Base-by-base conservation (phyloP, 1,140 invertebrate genomes). In the Eufriesea mexicana region DNA sequence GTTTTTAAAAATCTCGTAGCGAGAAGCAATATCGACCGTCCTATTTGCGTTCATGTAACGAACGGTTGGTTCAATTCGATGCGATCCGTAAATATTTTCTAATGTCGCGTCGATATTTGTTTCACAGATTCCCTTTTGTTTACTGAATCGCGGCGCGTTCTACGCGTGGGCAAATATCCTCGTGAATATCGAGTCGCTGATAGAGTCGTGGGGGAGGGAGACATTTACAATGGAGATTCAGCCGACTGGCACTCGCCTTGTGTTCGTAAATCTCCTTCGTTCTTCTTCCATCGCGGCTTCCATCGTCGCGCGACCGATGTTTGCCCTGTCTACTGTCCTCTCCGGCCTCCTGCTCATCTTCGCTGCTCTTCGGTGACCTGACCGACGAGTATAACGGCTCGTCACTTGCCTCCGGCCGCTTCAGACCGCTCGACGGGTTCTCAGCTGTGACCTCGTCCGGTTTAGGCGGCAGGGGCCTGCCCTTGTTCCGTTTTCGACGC, bases 361-460 rank as follows among this genome's bases (percentile, higher is more conserved):
- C 64, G 66, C 55, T 84, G 67, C 66, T 86, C n/a, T 81, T 91
- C 28, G 76, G 71, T 23, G 82, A 79, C 51, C 82, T 89, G 74
- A 92, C 91, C 80, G 92, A 93, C 23, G 91, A 91, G 45, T 94
- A 92, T 35, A 93, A 87, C 61, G 92, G 93, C 83, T 94, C 93
- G 51, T 91, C 89, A 57, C 81, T 81, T 18, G 71, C 68, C 10
- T 91, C 89, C 8, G 79, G 70, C 47, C 82, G 83, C 67, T 83
- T 79, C 74, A 62, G 72, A 78, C 79, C 83, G 45, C 55, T 64
- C 66, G 49, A 62, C 54, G 64, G 20, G n/a, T 81, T 84, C 47
- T 84, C 84, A 14, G 55, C 1, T 2, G 9, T 71, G 64, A 90
- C 75, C 79, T 93, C 91, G 79, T 91, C 91, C 62, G 93, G 93